Base-by-base conservation (phyloP, 1,140 invertebrate species). In the Sweltsa coloradensis region DNA sequence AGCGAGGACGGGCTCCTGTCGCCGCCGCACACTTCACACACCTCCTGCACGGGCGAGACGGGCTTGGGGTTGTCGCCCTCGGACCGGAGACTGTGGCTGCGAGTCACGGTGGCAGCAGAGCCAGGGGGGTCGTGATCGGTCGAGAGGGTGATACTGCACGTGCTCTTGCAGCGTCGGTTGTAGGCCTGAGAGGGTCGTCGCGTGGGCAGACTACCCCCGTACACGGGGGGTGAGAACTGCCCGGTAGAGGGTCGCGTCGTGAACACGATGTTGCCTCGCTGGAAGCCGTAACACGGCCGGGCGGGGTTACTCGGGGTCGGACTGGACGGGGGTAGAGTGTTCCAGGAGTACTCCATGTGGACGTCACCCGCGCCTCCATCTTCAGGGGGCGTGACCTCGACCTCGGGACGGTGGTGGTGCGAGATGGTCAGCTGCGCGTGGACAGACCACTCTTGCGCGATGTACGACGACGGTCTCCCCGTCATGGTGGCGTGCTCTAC, bases 131-230 rank as follows among this genome's bases (percentile, higher is more conserved):
- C 36, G 14, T 9, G 21, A 11, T 23, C 21, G 5, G 24, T 25
- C 14, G 45, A 47, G 11, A 49, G 41, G 6, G 77, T 68, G 29
- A 83, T 83, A 54, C 73, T 83, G 54, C 76, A 82, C 0, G 79
- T 81, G 58, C 79, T 83, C 37, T 70, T 74, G 49, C 78, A 82
- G 3, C 65, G 55, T 4, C 67, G 59, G 27, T 64, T 63, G 39
- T 61, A 63, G 0, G 65, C 62, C n/a, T 68, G 65, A 1, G 62
- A 50, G 0, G 58, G 41, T 26, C 60, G 50, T 18, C 64, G 56
- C 14, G 47, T 23, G 0, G 61, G 60, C 7, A 62, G 43, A 47
- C 58, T 62, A 14, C 55, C n/a, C n/a, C n/a, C n/a, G n/a, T n/a
- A n/a, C n/a, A n/a, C n/a, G n/a, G n/a, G 13, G 18, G 6, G 5